Evolutionary conservation across 2,797 vertebrate species (phyloP), one percentile per base, ranked within the genome.

Genomic region (Falco novaeseelandiae): DNA sequence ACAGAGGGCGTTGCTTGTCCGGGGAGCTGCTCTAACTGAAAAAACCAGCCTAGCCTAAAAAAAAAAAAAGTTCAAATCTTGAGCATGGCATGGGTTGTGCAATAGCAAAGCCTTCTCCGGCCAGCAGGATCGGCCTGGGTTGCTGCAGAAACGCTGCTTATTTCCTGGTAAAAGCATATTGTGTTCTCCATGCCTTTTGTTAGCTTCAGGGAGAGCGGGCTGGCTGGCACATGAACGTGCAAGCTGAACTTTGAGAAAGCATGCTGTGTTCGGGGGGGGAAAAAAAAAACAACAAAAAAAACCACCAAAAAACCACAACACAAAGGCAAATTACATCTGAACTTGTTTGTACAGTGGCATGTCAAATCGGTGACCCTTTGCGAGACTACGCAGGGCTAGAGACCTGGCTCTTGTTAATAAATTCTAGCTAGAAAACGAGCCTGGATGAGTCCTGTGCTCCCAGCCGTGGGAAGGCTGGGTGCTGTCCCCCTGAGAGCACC

Each of bases 71-170:
- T 66, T 82, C 10, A 13, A 79, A 32, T 49, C 44, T n/a, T 1
- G 9, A 14, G 48, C 3, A 0, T 30, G 40, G 18, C 38, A 7
- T 2, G 9, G 74, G 29, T 63, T 1, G 0, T 42, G 74, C 32
- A 32, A 2, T 4, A 57, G 44, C 4, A 0, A 57, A 77, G 25
- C 27, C 23, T 52, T 52, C 55, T 52, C n/a, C 0, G 2, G 27
- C 13, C 36, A 4, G 29, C 66, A 20, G 25, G 40, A 25, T 9
- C 67, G 14, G 74, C n/a, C 42, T 8, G 3, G 6, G 13, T 40
- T 1, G 10, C 66, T 74, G 57, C n/a, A 81, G 81, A 54, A 73
- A 8, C 2, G 30, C 62, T 40, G n/a, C 55, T 18, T 5, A 1
- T 42, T 70, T 58, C 90, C 71, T 82, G 54, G 49, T 44, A 1